Evolutionary conservation across 2,113 vertebrate genomes (phyloP).

Genomic region (Oryctolagus cuniculus): mOryCun1.1 NC_091437.1:10671001-10671500

Average conservation of each 20-base stretch:
- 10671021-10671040: background rate
- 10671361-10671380: background rate
- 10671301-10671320: background rate
- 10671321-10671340: background rate
- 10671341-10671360: background rate
- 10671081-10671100: background rate
- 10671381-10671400: background rate
- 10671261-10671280: background rate
- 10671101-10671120: background rate
- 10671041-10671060: background rate
- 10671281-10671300: background rate
- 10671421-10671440: background rate
- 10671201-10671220: constrained; percentile 20
- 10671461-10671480: background rate
- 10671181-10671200: background rate
- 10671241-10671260: background rate
- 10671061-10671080: background rate
- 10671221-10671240: background rate
- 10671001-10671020: background rate
- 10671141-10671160: background rate
- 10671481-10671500: background rate
- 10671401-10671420: background rate
- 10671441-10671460: background rate
- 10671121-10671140: background rate
- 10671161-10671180: background rate